Conservation (phyloP, 2,888 invertebrate genomes). For the Andrena haemorrhoa region DNA sequence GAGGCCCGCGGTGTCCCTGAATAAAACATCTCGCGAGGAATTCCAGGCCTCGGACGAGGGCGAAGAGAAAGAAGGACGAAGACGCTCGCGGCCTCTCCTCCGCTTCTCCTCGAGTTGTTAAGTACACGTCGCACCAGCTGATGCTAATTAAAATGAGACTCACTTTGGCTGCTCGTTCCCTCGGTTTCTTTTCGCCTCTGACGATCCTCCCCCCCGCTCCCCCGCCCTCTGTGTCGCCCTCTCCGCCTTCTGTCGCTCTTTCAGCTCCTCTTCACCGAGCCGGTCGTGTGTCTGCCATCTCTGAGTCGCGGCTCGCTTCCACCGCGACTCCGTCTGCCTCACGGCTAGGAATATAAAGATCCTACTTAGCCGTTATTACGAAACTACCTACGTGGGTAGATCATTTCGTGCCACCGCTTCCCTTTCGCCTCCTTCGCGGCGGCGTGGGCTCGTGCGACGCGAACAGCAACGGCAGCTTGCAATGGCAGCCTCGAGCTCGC, state of each 20-base stretch:
- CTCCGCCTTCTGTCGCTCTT: conserved; percentile 27
- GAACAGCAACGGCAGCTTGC: conserved; percentile 36
- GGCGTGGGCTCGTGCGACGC: conserved; percentile 30
- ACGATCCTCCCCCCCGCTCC: conserved; percentile 27
- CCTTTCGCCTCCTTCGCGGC: conserved; percentile 32
- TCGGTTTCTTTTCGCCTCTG: conserved; percentile 69
- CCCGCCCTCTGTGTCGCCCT: conserved; percentile 49
- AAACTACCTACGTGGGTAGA: conserved; percentile 80
- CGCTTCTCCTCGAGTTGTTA: conserved; percentile 78
- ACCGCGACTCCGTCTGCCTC: conserved; percentile 73
- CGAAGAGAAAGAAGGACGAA: conserved; percentile 47
- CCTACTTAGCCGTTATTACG: conserved; percentile 84
- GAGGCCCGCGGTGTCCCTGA: conserved; percentile 83
- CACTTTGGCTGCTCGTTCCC: conserved; percentile 76
- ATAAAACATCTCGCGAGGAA: conserved; percentile 84
- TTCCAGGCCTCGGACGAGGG: conserved; percentile 77
- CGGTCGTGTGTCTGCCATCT: conserved; percentile 27
- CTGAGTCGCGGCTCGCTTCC: conserved; percentile 50
- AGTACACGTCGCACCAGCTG: conserved; percentile 84
- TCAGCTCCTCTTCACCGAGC: conserved; percentile 2
- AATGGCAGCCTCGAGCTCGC: no score
- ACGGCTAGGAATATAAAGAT: conserved; percentile 84
- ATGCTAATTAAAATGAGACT: conserved; percentile 84
- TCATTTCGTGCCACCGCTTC: conserved; percentile 81
- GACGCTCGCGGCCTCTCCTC: conserved; percentile 52